phyloP scores from a whole-genome alignment of 2,113 vertebrate genomes.

The Pseudonaja textilis region DNA sequence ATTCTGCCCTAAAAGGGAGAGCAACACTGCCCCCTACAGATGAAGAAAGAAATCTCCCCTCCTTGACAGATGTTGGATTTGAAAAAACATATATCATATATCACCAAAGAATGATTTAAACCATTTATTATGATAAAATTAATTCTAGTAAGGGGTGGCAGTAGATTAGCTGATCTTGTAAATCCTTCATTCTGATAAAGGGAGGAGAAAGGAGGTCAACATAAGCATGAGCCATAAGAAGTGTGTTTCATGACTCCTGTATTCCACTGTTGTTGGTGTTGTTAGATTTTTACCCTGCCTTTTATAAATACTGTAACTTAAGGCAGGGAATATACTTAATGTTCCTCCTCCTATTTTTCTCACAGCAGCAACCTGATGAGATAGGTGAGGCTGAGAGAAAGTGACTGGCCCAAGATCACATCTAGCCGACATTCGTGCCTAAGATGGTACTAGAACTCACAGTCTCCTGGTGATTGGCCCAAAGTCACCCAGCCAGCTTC shows the following conservation, averaged over 20 bases:
- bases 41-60: neutral
- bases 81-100: neutral
- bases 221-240: neutral
- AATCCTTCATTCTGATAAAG: neutral
- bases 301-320: neutral
- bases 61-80: neutral
- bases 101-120: neutral
- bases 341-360: neutral
- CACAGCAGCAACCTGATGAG: neutral
- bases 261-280: neutral
- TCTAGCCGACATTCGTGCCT: neutral
- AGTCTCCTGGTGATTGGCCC: neutral
- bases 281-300: neutral
- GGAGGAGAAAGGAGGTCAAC: neutral
- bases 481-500: neutral
- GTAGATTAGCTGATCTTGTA: neutral
- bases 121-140: neutral
- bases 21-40: neutral
- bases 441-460: neutral
- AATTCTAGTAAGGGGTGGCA: neutral
- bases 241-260: neutral
- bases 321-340: neutral
- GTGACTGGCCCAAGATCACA: neutral
- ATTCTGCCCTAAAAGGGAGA: neutral
- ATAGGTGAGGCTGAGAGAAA: neutral